Percentiles rank a stretch among this genome's conserved stretches.
phyloP scores from a whole-genome alignment of 2,797 vertebrate species.

The Rhadinocentrus ornatus region DNA sequence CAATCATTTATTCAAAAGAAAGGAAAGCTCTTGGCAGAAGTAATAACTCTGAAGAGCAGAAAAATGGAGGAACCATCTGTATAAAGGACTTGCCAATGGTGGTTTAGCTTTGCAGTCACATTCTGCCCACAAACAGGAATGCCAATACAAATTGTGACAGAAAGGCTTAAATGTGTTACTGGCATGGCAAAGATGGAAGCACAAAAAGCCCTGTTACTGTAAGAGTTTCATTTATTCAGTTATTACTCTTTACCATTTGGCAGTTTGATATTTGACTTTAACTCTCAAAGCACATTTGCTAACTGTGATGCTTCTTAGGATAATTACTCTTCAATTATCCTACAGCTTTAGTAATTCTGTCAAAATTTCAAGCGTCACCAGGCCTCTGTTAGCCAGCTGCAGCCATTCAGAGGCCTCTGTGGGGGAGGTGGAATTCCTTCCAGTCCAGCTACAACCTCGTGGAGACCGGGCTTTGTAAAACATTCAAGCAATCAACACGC shows the following conservation, averaged over 20 bases:
- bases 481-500: slow-evolving; percentile 3
- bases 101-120: slow-evolving; percentile 49
- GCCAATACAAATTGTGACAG: slow-evolving; percentile 40
- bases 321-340: slow-evolving; percentile 48
- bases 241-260: slow-evolving; percentile 7
- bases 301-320: slow-evolving; percentile 32
- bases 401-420: slow-evolving; percentile 16
- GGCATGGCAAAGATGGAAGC: slow-evolving; percentile 37
- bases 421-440: slow-evolving; percentile 14
- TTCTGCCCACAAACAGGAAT: slow-evolving; percentile 49
- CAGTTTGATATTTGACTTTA: slow-evolving; percentile 19
- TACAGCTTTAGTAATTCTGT: slow-evolving; percentile 35
- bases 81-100: slow-evolving; percentile 51
- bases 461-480: slow-evolving; percentile 11
- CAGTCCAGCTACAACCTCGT: neutral
- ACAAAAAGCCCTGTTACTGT: slow-evolving; percentile 36
- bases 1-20: slow-evolving; percentile 30
- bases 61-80: slow-evolving; percentile 54
- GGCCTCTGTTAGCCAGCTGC: slow-evolving; percentile 3
- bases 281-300: slow-evolving; percentile 15
- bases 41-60: slow-evolving; percentile 36
- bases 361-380: slow-evolving; percentile 28
- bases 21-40: slow-evolving; percentile 47
- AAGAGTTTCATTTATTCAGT: slow-evolving; percentile 45
- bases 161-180: slow-evolving; percentile 50